phyloP scores from a whole-genome alignment of 2,888 invertebrate genomes.

The Brenthis daphne region DNA sequence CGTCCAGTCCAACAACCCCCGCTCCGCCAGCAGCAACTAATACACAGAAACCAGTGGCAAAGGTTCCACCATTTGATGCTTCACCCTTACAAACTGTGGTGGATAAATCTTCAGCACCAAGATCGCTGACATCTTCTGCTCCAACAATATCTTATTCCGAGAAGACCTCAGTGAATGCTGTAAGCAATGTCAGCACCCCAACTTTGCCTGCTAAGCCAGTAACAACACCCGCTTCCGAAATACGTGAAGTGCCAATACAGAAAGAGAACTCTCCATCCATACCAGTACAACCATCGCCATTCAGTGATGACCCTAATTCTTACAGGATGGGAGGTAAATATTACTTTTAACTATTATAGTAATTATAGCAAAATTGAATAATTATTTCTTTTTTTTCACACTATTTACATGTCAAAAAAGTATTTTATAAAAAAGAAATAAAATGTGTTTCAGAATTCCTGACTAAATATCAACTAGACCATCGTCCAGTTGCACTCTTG shows the following conservation, averaged over 20 bases:
- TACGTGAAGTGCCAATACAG: conserved; percentile 49
- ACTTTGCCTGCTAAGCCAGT: conserved; percentile 48
- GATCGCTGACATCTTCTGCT: conserved; percentile 41
- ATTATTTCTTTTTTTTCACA: too few relatives aligned
- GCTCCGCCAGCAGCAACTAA: conserved; percentile 55
- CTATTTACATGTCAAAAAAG: too few relatives aligned
- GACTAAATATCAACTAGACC: conserved; percentile 88
- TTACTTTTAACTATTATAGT: background rate
- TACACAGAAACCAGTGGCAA: conserved; percentile 82
- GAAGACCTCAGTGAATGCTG: conserved; percentile 65
- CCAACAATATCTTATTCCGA: conserved; percentile 63
- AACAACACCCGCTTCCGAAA: conserved; percentile 46
- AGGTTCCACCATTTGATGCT: conserved; percentile 83
- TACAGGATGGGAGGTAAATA: conserved; percentile 87
- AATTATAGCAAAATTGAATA: too few relatives aligned
- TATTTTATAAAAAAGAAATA: background rate
- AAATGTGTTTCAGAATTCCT: conserved; percentile 86
- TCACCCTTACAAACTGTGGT: conserved; percentile 61
- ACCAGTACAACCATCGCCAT: conserved; percentile 73
- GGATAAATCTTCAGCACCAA: conserved; percentile 58
- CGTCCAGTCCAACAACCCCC: conserved; percentile 57
- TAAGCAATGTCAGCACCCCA: conserved; percentile 50
- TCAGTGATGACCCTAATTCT: conserved; percentile 85
- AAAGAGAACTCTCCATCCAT: conserved; percentile 63
- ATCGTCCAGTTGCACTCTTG: conserved; percentile 89